phyloP scores from a whole-genome alignment of 2,888 invertebrate genomes.

The Baronia brevicornis region DNA sequence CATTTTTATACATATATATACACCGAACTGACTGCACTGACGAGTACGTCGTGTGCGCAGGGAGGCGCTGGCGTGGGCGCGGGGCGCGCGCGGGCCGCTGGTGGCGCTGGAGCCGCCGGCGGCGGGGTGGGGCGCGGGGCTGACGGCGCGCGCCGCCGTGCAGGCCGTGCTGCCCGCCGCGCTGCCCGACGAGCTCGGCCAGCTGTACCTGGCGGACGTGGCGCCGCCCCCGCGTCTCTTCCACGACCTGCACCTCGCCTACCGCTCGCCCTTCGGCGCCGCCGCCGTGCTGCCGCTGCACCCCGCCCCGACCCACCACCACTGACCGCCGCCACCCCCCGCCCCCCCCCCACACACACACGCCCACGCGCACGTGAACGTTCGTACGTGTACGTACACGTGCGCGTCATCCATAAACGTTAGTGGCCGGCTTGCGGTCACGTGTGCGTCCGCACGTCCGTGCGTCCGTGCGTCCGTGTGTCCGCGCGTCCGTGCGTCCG shows the following conservation, averaged over 20 bases:
- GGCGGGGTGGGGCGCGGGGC: conserved; percentile 44
- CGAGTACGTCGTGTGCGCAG: conserved; percentile 20
- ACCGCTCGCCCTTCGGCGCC: conserved; percentile 86
- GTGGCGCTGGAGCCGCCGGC: conserved; percentile 59
- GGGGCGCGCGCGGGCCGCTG: conserved; percentile 46
- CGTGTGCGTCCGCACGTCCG: too few relatives aligned
- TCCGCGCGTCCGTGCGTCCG: too few relatives aligned
- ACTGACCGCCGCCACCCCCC: not conserved
- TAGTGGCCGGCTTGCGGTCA: too few relatives aligned
- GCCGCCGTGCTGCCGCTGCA: conserved; percentile 55
- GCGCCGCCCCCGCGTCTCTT: conserved; percentile 85
- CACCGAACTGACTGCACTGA: too few relatives aligned
- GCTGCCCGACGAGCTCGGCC: conserved; percentile 40
- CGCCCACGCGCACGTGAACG: conserved; percentile 5
- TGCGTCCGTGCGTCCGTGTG: too few relatives aligned
- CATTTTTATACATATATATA: too few relatives aligned
- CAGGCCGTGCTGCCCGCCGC: conserved; percentile 32
- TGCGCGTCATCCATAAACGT: too few relatives aligned
- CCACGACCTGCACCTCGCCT: conserved; percentile 83
- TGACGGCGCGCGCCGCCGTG: conserved; percentile 31
- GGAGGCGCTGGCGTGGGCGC: conserved; percentile 78
- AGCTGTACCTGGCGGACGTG: conserved; percentile 89
- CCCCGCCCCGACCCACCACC: conserved; percentile 31
- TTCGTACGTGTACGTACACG: too few relatives aligned
- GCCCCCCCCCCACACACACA: conserved; percentile 1